Conservation (phyloP, 1,140 invertebrate species). For the Ips typographus region DNA sequence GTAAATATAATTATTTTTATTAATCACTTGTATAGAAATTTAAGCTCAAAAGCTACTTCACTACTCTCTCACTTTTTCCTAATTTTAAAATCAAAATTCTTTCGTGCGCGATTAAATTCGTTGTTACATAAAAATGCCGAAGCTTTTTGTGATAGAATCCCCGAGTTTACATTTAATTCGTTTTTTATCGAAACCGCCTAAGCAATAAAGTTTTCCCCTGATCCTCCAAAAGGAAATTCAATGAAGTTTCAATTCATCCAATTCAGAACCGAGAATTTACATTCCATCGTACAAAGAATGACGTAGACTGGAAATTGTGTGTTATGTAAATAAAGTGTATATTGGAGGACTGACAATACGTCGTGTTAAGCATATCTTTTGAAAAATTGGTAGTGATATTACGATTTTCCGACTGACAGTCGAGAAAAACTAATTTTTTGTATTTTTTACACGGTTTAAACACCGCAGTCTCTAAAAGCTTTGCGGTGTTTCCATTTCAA, state of each 20-base stretch:
- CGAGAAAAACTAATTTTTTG: background rate
- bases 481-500: conserved; percentile 6
- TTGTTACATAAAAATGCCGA: background rate
- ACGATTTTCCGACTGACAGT: background rate
- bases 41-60: too few species aligned
- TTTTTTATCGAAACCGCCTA: conserved; percentile 3
- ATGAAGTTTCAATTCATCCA: background rate
- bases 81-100: too few species aligned
- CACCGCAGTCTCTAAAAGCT: background rate
- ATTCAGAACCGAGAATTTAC: background rate
- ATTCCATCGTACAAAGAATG: conserved; percentile 2
- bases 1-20: too few species aligned
- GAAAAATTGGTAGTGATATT: too few species aligned
- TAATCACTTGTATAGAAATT: too few species aligned
- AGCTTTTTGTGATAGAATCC: background rate
- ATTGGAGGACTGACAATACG: too few species aligned
- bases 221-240: background rate
- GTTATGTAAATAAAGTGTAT: too few species aligned
- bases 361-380: too few species aligned
- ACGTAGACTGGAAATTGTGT: background rate
- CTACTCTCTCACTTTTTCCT: too few species aligned
- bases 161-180: conserved; percentile 2
- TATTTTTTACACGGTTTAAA: conserved; percentile 1
- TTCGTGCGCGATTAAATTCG: too few species aligned
- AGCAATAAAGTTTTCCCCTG: background rate